These are phyloP conservation scores for Scaptomyza graminum DNA, from an alignment of 1,140 invertebrate species.

Conservation along the genomic window DNA sequence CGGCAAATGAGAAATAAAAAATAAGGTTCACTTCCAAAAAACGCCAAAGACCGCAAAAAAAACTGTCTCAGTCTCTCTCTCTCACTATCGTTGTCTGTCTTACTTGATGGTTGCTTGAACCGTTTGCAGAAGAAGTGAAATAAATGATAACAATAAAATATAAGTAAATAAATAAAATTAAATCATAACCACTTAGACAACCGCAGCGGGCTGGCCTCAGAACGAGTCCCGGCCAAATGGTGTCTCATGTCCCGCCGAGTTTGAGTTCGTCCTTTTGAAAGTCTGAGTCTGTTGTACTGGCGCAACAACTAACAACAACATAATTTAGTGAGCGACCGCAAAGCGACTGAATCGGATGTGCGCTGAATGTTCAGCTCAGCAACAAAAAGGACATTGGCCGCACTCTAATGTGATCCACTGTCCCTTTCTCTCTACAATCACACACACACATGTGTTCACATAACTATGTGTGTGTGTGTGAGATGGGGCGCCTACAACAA, in stretches of 20 bases:
- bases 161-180: conserved; percentile 83
- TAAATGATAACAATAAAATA: conserved; percentile 80
- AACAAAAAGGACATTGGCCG: conserved; percentile 35
- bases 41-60: conserved; percentile 23
- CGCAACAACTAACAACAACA: conserved; percentile 77
- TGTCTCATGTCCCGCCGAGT: conserved; percentile 25
- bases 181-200: conserved; percentile 77
- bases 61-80: neutral
- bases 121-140: conserved; percentile 55
- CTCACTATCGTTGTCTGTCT: neutral
- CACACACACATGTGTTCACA: neutral
- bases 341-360: conserved; percentile 52
- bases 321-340: conserved; percentile 66
- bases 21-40: conserved; percentile 47
- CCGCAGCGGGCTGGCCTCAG: conserved; percentile 40
- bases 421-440: neutral
- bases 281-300: neutral
- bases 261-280: neutral
- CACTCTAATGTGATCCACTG: conserved; percentile 42
- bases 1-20: conserved; percentile 34
- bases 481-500: conserved; percentile 21
- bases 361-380: conserved; percentile 7
- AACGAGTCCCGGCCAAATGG: conserved; percentile 12
- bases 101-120: too few species aligned
- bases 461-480: neutral